Evolutionary conservation across 2,888 invertebrate genomes (phyloP), one percentile per base, ranked within the genome.

Genomic region (Nineta flava): DNA sequence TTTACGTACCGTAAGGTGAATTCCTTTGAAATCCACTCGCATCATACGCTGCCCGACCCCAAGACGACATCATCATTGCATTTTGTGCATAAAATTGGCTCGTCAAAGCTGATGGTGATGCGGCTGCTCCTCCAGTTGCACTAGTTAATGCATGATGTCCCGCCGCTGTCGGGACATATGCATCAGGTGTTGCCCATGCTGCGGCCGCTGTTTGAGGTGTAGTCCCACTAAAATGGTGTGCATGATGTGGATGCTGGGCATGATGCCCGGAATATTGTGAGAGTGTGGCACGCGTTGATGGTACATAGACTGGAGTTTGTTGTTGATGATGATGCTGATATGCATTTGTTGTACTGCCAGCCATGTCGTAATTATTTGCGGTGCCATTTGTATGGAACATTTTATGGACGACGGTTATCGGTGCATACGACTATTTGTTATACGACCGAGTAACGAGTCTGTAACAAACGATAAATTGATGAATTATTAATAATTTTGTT

Each of bases 31-130:
- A 83, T n/a, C 83, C 81, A 3, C 68, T 64, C 15, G 77, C 73
- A 62, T 87, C 87, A 70, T 87, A 87, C 13, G 76, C 72, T 53
- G 77, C 74, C 53, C 71, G 68, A 57, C 85, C 75, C 79, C 87
- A 85, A 26, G 77, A 75, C 48, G 75, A 72, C 81, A 81, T 80
- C 78, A 81, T 80, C 61, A 85, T 81, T 64, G 84, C 79, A 67
- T 87, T 87, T 66, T 86, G 87, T 13, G 81, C 77, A 66, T 87
- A 87, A 58, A 87, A 84, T 54, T 82, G 83, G 48, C 71, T 71
- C 2, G 73, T 69, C 52, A 71, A 62, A 49, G 26, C 55, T 6
- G 26, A 26, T 53, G n/a, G 52, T 53, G 40, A 54, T 40, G 15
- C 49, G 50, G 46, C 53, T 52, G 51, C 44, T n/a, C 5, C 15